phyloP scores from a whole-genome alignment of 2,113 vertebrate genomes.

The Oenanthe melanoleuca region DNA sequence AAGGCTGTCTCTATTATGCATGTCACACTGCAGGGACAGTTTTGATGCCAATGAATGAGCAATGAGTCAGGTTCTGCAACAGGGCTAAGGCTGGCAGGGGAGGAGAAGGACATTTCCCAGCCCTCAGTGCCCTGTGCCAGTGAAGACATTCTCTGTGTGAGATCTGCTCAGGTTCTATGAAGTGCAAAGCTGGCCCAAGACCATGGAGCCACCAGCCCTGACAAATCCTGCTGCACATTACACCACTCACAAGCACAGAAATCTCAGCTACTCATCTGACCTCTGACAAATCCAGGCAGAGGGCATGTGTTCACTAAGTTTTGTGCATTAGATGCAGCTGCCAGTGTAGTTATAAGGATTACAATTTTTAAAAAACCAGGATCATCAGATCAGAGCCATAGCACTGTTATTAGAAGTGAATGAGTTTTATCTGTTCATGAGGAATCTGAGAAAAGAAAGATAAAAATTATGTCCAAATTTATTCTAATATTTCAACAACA shows the following conservation, averaged over 20 bases:
- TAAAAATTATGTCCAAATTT: not conserved
- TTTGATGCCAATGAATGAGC: not conserved
- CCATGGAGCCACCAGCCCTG: not conserved
- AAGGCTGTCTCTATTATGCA: not conserved
- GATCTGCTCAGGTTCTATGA: not conserved
- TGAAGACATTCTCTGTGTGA: not conserved
- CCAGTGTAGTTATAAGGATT: not conserved
- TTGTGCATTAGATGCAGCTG: not conserved
- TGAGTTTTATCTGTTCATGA: not conserved
- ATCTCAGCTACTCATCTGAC: not conserved
- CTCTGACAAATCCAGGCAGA: not conserved
- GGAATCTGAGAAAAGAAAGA: not conserved
- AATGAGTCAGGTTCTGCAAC: not conserved
- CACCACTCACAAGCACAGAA: not conserved
- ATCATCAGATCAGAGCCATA: not conserved
- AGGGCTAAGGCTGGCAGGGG: not conserved
- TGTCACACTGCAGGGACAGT: not conserved
- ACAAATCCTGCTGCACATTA: not conserved
- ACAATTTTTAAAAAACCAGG: not conserved
- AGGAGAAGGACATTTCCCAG: not conserved
- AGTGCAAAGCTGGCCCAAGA: not conserved
- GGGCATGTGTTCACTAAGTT: rapidly evolving
- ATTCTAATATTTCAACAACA: not conserved
- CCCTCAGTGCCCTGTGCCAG: not conserved
- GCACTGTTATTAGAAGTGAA: not conserved